Base-by-base conservation (phyloP, 2,797 vertebrate species). In the Leptodactylus fallax region DNA sequence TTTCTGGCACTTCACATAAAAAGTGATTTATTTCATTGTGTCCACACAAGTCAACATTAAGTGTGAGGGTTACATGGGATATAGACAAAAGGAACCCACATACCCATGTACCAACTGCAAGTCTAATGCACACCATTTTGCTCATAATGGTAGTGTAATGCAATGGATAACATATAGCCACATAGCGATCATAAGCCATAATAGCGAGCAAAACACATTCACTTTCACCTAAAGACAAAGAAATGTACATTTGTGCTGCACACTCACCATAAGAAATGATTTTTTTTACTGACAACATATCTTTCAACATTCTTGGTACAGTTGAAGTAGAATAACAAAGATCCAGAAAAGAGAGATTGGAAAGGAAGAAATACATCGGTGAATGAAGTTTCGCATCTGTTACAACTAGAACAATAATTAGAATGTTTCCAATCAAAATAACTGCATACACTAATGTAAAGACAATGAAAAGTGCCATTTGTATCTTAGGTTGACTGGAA, bases 321-420 rank as follows among this genome's bases (percentile, higher is more conserved):
- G 86, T 79, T 27, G 86, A 69, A 0, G 86, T 83, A 19, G 92
- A 90, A 81, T 87, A 88, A 58, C 83, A 14, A 6, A 85, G 77
- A 90, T 91, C 90, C 67, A 92, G 81, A 21, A 92, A 84, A 36
- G 90, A 92, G 13, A 93, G 90, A 25, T 89, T 85, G 11, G 87
- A 87, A 14, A 93, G 89, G 76, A 92, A 92, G 63, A 93, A 90
- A 49, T 92, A 92, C 91, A 92, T 91, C 1, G 91, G 90, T 0
- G 85, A 21, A 17, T 81, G 86, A 76, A 93, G 82, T 45, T 6
- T 61, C 1, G 0, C 21, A 21, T 81, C 86, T 81, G 67, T 82
- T 1, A 55, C 1, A 6, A 11, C 53, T 19, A 82, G 0, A n/a
- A 36, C 1, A 13, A 87, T 87, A 11, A 87, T 76, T 14, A 76